phyloP scores from a whole-genome alignment of 2,113 vertebrate species.

The Climacteris rufus region DNA sequence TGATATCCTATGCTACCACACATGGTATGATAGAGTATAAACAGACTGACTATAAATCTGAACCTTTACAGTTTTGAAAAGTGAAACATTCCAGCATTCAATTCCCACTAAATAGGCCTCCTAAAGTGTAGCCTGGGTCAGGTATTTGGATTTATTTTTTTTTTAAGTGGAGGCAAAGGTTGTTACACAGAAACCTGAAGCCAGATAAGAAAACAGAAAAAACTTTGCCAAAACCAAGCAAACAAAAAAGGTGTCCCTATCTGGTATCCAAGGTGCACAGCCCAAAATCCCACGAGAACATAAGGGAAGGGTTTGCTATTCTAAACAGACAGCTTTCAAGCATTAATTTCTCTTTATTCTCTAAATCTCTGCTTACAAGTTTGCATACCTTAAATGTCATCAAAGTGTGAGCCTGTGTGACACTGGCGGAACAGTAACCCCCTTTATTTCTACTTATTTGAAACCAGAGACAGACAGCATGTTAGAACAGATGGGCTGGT shows the following conservation, averaged over 20 bases:
- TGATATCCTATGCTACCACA: slow-evolving; percentile 55
- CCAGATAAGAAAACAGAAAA: not conserved
- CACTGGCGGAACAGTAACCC: not conserved
- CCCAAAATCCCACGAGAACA: not conserved
- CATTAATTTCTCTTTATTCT: not conserved
- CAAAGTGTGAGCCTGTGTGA: not conserved
- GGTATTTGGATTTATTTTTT: not conserved
- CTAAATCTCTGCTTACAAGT: not conserved
- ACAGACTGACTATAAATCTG: slow-evolving; percentile 48
- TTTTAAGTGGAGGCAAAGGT: not conserved
- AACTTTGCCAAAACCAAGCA: not conserved
- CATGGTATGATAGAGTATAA: slow-evolving; percentile 57
- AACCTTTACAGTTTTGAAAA: slow-evolving; percentile 27
- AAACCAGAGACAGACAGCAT: not conserved
- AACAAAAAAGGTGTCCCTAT: not conserved
- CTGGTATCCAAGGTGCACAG: not conserved
- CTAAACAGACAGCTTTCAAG: not conserved
- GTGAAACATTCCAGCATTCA: slow-evolving; percentile 38
- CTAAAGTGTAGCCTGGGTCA: not conserved
- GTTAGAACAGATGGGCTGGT: not conserved
- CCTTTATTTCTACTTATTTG: not conserved
- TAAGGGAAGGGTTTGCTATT: not conserved
- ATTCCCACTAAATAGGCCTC: not conserved
- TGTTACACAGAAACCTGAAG: not conserved
- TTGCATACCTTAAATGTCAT: not conserved